Percentiles rank a stretch among this genome's conserved stretches.
Conservation (phyloP, 2,888 invertebrate species). For the Tetheella fluctuosa region DNA sequence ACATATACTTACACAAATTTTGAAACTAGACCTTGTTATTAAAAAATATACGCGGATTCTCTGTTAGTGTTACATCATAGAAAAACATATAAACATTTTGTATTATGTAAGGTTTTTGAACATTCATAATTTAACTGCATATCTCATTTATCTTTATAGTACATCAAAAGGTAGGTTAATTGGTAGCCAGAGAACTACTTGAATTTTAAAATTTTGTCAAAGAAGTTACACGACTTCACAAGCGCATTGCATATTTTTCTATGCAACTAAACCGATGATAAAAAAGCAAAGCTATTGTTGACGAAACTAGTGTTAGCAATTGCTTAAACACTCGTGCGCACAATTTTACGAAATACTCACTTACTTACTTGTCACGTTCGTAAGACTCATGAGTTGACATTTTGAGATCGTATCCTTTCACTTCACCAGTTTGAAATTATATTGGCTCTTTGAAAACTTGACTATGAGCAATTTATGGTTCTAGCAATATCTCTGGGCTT, state of each 20-base stretch:
- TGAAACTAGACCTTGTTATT: too few relatives aligned
- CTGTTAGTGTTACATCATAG: not conserved
- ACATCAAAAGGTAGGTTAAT: not conserved
- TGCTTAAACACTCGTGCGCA: conserved; percentile 65
- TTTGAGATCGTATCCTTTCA: conserved; percentile 72
- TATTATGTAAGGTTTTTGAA: not conserved
- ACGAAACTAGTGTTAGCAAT: conserved; percentile 61
- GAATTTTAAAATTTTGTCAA: not conserved
- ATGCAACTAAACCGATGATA: conserved; percentile 34
- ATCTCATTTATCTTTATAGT: not conserved
- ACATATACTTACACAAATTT: too few relatives aligned
- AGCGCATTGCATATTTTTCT: conserved; percentile 27
- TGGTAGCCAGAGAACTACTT: too few relatives aligned
- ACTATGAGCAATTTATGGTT: conserved; percentile 7
- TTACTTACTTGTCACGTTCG: conserved; percentile 62
- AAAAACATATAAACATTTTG: not conserved
- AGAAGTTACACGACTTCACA: too few relatives aligned
- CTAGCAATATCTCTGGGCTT: not conserved
- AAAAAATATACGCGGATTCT: too few relatives aligned
- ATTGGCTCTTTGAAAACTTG: conserved; percentile 13
- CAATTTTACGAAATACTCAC: conserved; percentile 70
- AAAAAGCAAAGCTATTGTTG: conserved; percentile 65
- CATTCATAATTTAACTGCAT: not conserved
- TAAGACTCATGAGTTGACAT: conserved; percentile 57
- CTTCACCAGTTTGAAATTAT: conserved; percentile 39